A percentile compares a stretch with the other conserved stretches of the same genome.
Conservation (phyloP, 2,888 invertebrate species). For the Clanis bilineata region DNA sequence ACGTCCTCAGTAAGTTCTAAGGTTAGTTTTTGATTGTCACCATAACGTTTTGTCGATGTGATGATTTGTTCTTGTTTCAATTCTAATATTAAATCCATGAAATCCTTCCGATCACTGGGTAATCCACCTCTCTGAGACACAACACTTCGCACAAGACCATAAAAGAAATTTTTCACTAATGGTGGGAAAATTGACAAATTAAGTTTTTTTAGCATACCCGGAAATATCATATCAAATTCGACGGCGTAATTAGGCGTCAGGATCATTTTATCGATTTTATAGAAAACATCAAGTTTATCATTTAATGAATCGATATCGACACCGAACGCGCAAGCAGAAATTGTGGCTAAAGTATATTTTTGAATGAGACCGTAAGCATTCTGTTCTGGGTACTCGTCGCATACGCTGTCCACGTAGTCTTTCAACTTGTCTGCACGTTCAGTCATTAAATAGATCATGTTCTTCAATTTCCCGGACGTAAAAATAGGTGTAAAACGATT, state of each 20-base stretch:
- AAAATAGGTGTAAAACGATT: slow-evolving; percentile 54
- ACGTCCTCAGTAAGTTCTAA: slow-evolving; percentile 48
- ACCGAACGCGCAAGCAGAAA: slow-evolving; percentile 50
- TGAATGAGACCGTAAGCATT: slow-evolving; percentile 40
- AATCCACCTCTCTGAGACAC: slow-evolving; percentile 42
- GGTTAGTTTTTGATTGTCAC: slow-evolving; percentile 21
- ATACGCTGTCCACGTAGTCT: slow-evolving; percentile 31
- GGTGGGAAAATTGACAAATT: slow-evolving; percentile 41
- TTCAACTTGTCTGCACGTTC: slow-evolving; percentile 45
- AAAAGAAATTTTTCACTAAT: slow-evolving; percentile 37
- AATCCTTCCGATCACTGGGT: slow-evolving; percentile 47
- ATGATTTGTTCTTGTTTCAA: slow-evolving; percentile 42
- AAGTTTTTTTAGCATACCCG: slow-evolving; percentile 44
- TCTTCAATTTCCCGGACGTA: slow-evolving; percentile 57
- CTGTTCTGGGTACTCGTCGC: slow-evolving; percentile 32
- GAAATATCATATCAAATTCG: slow-evolving; percentile 50
- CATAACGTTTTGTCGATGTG: slow-evolving; percentile 26
- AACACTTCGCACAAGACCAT: slow-evolving; percentile 36
- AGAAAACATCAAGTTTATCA: slow-evolving; percentile 27
- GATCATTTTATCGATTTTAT: slow-evolving; percentile 28
- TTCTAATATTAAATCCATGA: slow-evolving; percentile 54
- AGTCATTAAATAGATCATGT: slow-evolving; percentile 50
- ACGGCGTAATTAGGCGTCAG: slow-evolving; percentile 25
- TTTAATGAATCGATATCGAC: slow-evolving; percentile 38
- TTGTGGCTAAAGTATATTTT: slow-evolving; percentile 44